Evolutionary conservation across 2,113 vertebrate species (phyloP), one percentile per base, ranked within the genome.

Genomic region (Plotosus lineatus): DNA sequence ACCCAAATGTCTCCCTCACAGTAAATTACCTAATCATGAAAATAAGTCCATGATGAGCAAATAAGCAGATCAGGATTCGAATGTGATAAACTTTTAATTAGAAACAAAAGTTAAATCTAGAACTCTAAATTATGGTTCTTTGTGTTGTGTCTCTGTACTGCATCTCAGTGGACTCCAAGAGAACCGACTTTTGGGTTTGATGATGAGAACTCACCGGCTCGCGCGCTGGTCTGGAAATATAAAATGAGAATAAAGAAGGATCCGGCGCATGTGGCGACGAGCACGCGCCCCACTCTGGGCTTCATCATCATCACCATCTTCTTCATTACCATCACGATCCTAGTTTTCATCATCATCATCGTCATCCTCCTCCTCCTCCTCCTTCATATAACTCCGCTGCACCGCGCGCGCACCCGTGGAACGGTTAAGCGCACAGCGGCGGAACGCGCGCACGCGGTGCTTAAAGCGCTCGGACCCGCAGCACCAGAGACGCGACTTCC

Each of bases 201-300:
- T 26, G 31, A 0, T 1, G 15, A n/a, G 26, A 14, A 82, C 88
- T 89, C 87, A 93, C 93, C 93, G 81, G 89, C 84, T 77, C 88
- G 92, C 14, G 88, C 87, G 89, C 88, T 89, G 90, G 74, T 92
- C 87, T 94, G 93, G n/a, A 90, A 90, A 86, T 92, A 94, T 12
- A 94, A 88, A 44, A 94, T 88, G 2, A 93, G 87, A 11, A 93
- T 89, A 83, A 92, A 90, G 80, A 94, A 89, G 55, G 93, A 93
- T 53, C 91, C 86, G 48, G 92, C 85, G 90, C 91, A 91, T 83
- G 88, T 93, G 85, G 90, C 92, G 89, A 94, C 85, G 78, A 93
- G 88, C 89, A 93, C 78, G 80, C 90, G 91, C 88, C 91, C 92
- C 88, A 88, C 89, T 80, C 88, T 82, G 83, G 91, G 89, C 87